Conservation (phyloP, 1,140 invertebrate species). For the Aphidius ervi region DNA sequence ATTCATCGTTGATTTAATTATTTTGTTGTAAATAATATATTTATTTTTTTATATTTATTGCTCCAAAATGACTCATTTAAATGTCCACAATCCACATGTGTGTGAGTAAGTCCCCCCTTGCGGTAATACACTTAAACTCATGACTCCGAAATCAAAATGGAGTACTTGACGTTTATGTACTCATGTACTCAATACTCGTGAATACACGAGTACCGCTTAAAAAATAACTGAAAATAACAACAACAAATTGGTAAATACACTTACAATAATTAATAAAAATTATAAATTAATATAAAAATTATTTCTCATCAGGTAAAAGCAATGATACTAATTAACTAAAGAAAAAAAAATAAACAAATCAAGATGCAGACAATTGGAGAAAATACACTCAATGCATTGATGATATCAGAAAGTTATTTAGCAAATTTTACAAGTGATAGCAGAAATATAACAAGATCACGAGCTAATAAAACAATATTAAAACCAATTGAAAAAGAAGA, state of each 20-base stretch:
- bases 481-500: slow-evolving; percentile 17
- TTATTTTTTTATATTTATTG: too few relatives aligned
- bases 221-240: background rate
- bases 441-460: background rate
- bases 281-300: background rate
- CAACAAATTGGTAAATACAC: background rate
- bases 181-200: too few relatives aligned
- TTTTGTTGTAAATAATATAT: too few relatives aligned
- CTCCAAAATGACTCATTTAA: too few relatives aligned
- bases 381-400: slow-evolving; percentile 26
- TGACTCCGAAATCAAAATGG: too few relatives aligned
- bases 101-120: too few relatives aligned
- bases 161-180: too few relatives aligned
- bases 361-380: slow-evolving; percentile 30
- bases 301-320: background rate
- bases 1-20: too few relatives aligned
- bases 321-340: background rate
- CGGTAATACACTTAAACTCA: too few relatives aligned
- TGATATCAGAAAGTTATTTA: slow-evolving; percentile 11
- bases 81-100: too few relatives aligned
- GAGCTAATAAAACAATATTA: background rate
- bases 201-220: background rate
- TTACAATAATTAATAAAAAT: too few relatives aligned
- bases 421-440: slow-evolving; percentile 17
- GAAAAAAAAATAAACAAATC: too few relatives aligned